Percentiles rank a stretch among this genome's conserved stretches.
phyloP scores from a whole-genome alignment of 2,797 vertebrate species.

The Stomatorhinus walkeri region DNA sequence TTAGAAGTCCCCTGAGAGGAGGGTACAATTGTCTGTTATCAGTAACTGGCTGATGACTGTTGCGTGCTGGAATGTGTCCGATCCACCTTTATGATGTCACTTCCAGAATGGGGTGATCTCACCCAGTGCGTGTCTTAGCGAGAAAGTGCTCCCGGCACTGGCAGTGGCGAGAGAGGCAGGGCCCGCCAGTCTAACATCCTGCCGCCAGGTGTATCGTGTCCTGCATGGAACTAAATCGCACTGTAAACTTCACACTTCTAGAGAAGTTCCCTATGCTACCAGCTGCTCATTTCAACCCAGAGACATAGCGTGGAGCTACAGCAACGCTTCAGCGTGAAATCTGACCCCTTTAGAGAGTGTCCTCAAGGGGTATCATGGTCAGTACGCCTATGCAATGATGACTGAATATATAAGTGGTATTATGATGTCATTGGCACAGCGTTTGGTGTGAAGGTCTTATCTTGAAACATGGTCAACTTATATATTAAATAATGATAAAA shows the following conservation, averaged over 20 bases:
- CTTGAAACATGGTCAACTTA: background rate
- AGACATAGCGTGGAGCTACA: background rate
- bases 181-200: background rate
- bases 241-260: background rate
- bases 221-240: background rate
- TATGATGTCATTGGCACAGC: background rate
- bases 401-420: background rate
- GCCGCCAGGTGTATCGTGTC: background rate
- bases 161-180: no score
- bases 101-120: background rate
- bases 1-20: slow-evolving; percentile 26
- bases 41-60: slow-evolving; percentile 46
- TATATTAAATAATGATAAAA: background rate
- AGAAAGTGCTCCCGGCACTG: background rate
- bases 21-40: slow-evolving; percentile 49
- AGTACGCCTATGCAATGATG: background rate
- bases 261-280: background rate
- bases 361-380: background rate
- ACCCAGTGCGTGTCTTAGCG: background rate
- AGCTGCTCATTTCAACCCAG: background rate
- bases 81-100: slow-evolving; percentile 51
- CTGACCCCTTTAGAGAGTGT: background rate
- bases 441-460: background rate
- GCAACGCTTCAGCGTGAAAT: background rate
- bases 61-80: slow-evolving; percentile 49